phyloP scores from a whole-genome alignment of 2,797 vertebrate genomes.

The Enteromius anoplus region DNA sequence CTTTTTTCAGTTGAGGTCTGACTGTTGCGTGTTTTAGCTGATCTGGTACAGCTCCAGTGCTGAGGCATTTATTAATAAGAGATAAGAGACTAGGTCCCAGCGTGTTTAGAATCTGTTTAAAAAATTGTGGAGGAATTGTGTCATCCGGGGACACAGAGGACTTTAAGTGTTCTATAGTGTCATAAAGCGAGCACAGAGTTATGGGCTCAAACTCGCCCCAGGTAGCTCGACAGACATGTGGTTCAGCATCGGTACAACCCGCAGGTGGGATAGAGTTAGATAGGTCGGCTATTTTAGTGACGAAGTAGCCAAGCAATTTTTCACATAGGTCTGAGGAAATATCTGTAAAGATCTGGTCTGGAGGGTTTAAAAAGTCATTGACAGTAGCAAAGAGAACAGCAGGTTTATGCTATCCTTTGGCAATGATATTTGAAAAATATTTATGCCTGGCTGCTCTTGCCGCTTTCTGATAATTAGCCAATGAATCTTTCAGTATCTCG shows the following conservation, averaged over 20 bases:
- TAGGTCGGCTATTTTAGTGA: background rate
- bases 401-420: too few species aligned
- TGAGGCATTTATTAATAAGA: background rate
- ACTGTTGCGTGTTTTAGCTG: background rate
- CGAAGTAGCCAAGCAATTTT: background rate
- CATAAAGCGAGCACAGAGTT: background rate
- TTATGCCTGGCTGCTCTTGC: too few species aligned
- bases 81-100: background rate
- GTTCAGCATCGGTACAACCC: background rate
- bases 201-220: background rate
- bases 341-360: background rate
- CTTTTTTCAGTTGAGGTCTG: background rate
- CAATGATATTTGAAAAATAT: too few species aligned
- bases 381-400: background rate
- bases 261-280: background rate
- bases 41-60: background rate
- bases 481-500: too few species aligned
- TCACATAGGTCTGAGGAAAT: background rate
- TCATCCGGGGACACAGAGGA: background rate
- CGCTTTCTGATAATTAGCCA: too few species aligned
- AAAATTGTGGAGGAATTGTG: background rate
- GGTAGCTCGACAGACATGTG: background rate
- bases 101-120: background rate
- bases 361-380: background rate
- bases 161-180: background rate